A percentile compares a stretch with the other conserved stretches of the same genome.
Conservation (phyloP, 1,140 invertebrate species). For the Leptopilina clavipes region DNA sequence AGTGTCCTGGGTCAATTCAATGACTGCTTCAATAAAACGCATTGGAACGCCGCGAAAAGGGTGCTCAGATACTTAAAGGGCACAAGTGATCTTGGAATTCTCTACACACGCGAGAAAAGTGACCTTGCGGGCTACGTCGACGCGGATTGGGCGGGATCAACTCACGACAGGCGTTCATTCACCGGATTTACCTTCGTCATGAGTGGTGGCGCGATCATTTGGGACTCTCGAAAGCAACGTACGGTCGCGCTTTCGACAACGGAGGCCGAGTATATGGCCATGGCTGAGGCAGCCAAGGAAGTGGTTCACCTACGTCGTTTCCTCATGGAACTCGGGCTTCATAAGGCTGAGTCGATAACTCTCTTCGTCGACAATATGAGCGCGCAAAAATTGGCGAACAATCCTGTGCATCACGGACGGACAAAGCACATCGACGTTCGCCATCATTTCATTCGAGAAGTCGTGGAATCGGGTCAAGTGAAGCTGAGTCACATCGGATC, state of each 20-base stretch:
- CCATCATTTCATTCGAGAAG: background rate
- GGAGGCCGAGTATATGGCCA: background rate
- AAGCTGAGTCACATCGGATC: background rate
- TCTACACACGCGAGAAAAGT: background rate
- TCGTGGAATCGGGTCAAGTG: background rate
- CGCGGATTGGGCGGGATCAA: background rate
- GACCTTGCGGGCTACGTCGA: background rate
- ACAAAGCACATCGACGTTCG: background rate
- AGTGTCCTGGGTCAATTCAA: background rate
- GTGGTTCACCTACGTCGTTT: background rate
- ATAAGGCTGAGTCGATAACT: background rate
- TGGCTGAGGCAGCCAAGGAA: background rate
- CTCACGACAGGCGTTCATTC: constrained; percentile 27
- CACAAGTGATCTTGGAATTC: background rate
- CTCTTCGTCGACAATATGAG: background rate
- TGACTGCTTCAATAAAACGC: background rate
- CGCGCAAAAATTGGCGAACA: background rate
- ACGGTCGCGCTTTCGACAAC: constrained; percentile 44
- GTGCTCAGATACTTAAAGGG: background rate
- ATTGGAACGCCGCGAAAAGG: background rate
- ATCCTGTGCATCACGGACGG: background rate
- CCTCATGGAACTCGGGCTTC: background rate
- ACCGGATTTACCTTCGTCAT: constrained; percentile 50
- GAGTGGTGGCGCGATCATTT: constrained; percentile 45
- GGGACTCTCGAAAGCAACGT: constrained; percentile 58